These are phyloP conservation scores for Pollicipes pollicipes DNA, from an alignment of 1,140 invertebrate genomes.

Conservation along the genomic window DNA sequence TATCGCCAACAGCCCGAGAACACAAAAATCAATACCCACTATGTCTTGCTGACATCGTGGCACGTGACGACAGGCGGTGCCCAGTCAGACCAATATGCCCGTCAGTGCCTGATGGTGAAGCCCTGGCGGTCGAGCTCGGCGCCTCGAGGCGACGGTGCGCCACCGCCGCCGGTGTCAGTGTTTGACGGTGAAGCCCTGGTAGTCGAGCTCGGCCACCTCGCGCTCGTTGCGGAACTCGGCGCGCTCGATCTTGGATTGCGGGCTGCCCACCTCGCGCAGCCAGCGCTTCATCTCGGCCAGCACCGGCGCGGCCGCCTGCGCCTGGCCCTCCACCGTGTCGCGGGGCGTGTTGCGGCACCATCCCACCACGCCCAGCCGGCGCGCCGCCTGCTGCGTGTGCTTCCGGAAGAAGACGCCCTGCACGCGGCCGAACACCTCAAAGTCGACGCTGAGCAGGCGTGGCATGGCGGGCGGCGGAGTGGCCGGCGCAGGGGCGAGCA, in stretches of 20 bases:
- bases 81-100: no score
- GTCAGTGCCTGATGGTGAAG: no score
- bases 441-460: conserved; percentile 11
- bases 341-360: conserved; percentile 17
- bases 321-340: conserved; percentile 17
- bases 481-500: no score
- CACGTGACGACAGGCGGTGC: no score
- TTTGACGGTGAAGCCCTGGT: background rate
- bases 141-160: no score
- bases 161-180: no score
- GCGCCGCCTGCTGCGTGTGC: conserved; percentile 17
- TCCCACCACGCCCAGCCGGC: conserved; percentile 13
- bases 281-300: conserved; percentile 8
- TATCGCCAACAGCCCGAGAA: no score
- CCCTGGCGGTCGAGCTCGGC: no score
- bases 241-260: background rate
- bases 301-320: conserved; percentile 7
- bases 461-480: conserved; percentile 3
- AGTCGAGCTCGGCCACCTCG: background rate
- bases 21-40: no score
- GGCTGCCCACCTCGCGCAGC: background rate
- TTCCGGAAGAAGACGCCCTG: conserved; percentile 19
- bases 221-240: background rate
- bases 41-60: no score
- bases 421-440: conserved; percentile 18